Base-by-base conservation (phyloP, 2,113 vertebrate species). In the Genyomyrus donnyi region DNA sequence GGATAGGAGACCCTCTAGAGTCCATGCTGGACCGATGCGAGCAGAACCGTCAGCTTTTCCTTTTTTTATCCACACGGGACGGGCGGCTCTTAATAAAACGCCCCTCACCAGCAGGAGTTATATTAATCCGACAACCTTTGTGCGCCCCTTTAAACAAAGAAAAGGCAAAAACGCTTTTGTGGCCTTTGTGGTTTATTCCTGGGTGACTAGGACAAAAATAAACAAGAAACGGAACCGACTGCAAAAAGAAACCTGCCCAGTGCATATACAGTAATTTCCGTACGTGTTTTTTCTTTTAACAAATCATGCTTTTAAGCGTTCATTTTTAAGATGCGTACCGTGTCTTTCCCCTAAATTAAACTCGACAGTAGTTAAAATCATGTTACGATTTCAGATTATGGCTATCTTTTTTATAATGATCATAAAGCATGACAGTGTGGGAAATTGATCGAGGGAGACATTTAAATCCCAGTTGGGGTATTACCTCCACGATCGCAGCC, bases 1-100 rank as follows among this genome's bases (percentile, higher is more conserved):
- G 62, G 48, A 56, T 91, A 89, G 91, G 93, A 90, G 93, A 94
- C 93, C 93, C 92, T 93, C 93, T 93, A 90, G 93, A 93, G 94
- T 91, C 91, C 31, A 87, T 91, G 90, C 56, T 48, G 83, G 83
- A 85, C 35, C 74, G 74, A 80, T 80, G 74, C 74, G 74, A 80
- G 35, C 62, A 27, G 10, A 70, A 80, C 74, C 74, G 35, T 77
- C 70, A 77, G 70, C 70, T 77, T 77, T 39, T 35, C 13, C 70
- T 77, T 77, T 77, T 39, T 77, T 77, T 77, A 17, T 77, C 74
- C 74, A 80, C 74, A 80, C 74, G 74, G 74, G 74, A 80, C 74
- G 13, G 70, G 70, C 70, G 35, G 74, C 74, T 80, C 31, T 80
- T 80, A 80, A 80, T 80, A 80, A 80, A 80, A 80, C 74, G 74